Percentiles rank a stretch among this genome's conserved stretches.
phyloP scores from a whole-genome alignment of 2,113 vertebrate species.

The Leptodactylus fuscus region DNA sequence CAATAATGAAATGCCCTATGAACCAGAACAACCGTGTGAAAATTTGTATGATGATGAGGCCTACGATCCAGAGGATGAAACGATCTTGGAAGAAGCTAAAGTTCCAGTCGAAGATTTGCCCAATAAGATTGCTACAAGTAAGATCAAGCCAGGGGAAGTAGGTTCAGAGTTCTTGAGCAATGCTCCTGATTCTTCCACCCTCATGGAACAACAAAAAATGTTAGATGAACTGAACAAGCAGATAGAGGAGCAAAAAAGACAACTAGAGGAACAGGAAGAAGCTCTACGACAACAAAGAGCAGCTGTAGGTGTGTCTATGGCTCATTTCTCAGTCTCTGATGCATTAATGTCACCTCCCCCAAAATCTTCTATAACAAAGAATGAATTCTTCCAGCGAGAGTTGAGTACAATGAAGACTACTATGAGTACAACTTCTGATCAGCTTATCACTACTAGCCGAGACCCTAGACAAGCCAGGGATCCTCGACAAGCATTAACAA shows the following conservation, averaged over 20 bases:
- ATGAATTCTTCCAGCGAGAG: conserved; percentile 80
- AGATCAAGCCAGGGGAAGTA: conserved; percentile 58
- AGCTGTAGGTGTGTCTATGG: conserved; percentile 93
- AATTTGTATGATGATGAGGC: conserved; percentile 77
- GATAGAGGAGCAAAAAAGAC: conserved; percentile 94
- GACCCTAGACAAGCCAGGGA: conserved; percentile 89
- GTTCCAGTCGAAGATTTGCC: conserved; percentile 76
- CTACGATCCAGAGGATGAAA: conserved; percentile 96
- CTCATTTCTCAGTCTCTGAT: conserved; percentile 93
- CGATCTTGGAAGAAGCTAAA: conserved; percentile 89
- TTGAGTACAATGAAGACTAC: conserved; percentile 74
- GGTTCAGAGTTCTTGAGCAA: conserved; percentile 60
- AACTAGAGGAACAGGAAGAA: conserved; percentile 93
- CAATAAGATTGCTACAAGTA: conserved; percentile 71
- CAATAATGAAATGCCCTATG: conserved; percentile 65
- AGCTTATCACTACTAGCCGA: conserved; percentile 75
- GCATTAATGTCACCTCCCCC: conserved; percentile 90
- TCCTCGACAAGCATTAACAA: conserved; percentile 77
- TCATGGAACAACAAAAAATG: conserved; percentile 93
- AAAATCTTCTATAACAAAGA: conserved; percentile 75
- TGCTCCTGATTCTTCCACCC: conserved; percentile 69
- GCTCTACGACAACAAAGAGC: conserved; percentile 91
- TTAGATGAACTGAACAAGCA: conserved; percentile 93
- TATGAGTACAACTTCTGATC: conserved; percentile 66
- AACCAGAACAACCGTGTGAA: conserved; percentile 63